Evolutionary conservation across 2,113 vertebrate genomes (phyloP).

Genomic region (Ramphastos sulfuratus): DNA sequence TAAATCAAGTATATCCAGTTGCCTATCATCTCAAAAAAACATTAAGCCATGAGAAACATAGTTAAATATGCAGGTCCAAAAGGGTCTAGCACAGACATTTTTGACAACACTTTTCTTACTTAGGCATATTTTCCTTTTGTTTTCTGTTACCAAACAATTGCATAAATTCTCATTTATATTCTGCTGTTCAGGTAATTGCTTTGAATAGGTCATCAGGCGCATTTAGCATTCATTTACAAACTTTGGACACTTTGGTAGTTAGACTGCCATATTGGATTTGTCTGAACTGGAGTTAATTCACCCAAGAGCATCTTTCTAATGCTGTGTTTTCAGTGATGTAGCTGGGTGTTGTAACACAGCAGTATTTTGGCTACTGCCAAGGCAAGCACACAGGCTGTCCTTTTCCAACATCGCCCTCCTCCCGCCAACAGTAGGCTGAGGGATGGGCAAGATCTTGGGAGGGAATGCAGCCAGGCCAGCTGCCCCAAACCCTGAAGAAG

Average conservation of each 20-base stretch:
- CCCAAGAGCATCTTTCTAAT: too few relatives aligned
- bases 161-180: neutral
- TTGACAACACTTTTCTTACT: neutral
- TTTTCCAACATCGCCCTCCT: too few relatives aligned
- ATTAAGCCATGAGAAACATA: neutral
- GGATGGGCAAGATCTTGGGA: too few relatives aligned
- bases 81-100: neutral
- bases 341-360: too few relatives aligned
- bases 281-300: too few relatives aligned
- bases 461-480: too few relatives aligned
- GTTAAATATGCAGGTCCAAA: neutral
- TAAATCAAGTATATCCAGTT: neutral
- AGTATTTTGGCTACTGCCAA: too few relatives aligned
- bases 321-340: too few relatives aligned
- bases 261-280: too few relatives aligned
- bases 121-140: neutral
- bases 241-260: neutral
- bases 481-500: too few relatives aligned
- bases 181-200: neutral
- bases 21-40: neutral
- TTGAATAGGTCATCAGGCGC: neutral
- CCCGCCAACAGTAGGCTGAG: too few relatives aligned
- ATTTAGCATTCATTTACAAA: neutral
- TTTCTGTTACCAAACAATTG: neutral
- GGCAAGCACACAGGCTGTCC: too few relatives aligned